A percentile compares a stretch with the other conserved stretches of the same genome.
Conservation (phyloP, 2,797 vertebrate species). For the Coilia nasus region DNA sequence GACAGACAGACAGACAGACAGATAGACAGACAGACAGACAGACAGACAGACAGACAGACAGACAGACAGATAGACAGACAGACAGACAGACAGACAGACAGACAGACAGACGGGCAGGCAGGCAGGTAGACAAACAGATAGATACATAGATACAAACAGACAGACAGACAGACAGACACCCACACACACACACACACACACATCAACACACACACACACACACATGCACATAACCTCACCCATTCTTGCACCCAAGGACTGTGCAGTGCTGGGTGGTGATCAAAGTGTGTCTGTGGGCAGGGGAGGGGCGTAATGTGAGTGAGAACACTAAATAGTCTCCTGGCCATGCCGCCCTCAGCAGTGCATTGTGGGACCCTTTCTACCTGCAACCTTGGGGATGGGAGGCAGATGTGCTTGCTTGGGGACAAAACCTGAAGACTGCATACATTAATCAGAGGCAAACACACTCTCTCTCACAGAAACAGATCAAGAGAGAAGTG, state of each 20-base stretch:
- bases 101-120: neutral
- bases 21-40: too few relatives aligned
- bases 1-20: too few relatives aligned
- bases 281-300: too few relatives aligned
- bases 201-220: neutral
- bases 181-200: neutral
- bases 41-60: too few relatives aligned
- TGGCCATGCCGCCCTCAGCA: neutral
- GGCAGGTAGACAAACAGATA: neutral
- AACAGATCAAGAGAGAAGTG: too few relatives aligned
- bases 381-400: neutral
- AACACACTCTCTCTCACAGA: too few relatives aligned
- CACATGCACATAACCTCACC: neutral
- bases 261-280: too few relatives aligned
- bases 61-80: neutral
- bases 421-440: too few relatives aligned
- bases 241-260: neutral
- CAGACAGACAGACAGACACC: neutral
- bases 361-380: neutral
- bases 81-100: neutral
- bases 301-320: neutral
- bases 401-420: neutral
- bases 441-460: too few relatives aligned
- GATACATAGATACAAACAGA: neutral
- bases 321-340: neutral